phyloP scores from a whole-genome alignment of 2,113 vertebrate genomes.

The Hemichromis elongatus region DNA sequence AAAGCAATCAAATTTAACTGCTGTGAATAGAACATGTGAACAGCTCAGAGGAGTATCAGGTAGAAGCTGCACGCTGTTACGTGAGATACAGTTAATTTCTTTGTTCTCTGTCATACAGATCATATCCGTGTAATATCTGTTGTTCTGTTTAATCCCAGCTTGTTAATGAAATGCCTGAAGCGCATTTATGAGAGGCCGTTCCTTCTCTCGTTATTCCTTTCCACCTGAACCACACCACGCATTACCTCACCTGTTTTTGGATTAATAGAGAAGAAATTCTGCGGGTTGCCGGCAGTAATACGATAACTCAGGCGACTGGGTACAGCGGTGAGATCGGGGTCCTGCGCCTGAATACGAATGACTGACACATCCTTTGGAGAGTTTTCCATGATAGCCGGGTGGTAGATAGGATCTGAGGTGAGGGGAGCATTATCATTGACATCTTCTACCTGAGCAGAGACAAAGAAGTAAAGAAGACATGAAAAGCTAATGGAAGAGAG shows the following conservation, averaged over 20 bases:
- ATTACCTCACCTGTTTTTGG: conserved; percentile 84
- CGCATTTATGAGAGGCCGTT: neutral
- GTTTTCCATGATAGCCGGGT: conserved; percentile 89
- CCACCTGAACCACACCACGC: neutral
- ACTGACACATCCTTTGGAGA: conserved; percentile 92
- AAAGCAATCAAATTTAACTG: neutral
- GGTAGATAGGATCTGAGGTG: conserved; percentile 93
- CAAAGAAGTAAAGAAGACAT: neutral
- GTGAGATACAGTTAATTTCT: neutral
- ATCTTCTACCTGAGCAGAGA: conserved; percentile 78
- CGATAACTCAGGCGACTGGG: conserved; percentile 85
- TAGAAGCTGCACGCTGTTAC: neutral
- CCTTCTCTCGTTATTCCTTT: neutral
- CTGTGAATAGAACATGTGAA: neutral
- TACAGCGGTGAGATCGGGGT: conserved; percentile 82
- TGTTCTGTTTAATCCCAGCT: neutral
- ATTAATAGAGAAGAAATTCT: conserved; percentile 96
- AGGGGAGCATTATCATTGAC: conserved; percentile 95
- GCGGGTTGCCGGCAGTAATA: conserved; percentile 94
- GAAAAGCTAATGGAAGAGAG: neutral
- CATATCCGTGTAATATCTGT: neutral
- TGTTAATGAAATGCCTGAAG: neutral
- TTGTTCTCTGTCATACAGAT: neutral
- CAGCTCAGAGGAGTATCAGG: neutral
- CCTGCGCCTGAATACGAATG: conserved; percentile 90